Percentiles rank a stretch among this genome's conserved stretches.
Conservation (phyloP, 2,113 vertebrate species). For the Eurystomus gularis region DNA sequence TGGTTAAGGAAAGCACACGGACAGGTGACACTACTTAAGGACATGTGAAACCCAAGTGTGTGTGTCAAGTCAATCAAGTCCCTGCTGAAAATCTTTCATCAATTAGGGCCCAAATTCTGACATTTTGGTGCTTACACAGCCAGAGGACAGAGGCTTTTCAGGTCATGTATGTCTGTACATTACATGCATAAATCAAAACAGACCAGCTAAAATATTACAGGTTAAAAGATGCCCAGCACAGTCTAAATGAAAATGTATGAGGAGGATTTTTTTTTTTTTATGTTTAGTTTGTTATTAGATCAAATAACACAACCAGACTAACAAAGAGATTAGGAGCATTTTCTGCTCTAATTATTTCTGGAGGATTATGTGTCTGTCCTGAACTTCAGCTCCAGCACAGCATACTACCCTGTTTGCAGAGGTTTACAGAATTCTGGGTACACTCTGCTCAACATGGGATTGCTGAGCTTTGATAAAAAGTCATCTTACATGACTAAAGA, state of each 20-base stretch:
- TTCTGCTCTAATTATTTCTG: slow-evolving; percentile 40
- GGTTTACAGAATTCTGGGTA: neutral
- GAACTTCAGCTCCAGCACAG: neutral
- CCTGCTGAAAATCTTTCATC: neutral
- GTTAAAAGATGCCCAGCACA: neutral
- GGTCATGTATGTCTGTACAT: neutral
- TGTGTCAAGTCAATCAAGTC: neutral
- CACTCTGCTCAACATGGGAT: neutral
- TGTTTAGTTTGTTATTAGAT: slow-evolving; percentile 24
- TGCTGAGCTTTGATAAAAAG: neutral
- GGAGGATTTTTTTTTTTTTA: neutral
- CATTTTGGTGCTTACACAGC: neutral
- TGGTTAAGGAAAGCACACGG: neutral
- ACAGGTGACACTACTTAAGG: no score
- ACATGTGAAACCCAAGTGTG: rapidly evolving
- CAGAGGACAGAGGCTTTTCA: neutral
- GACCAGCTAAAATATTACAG: neutral
- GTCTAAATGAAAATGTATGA: neutral
- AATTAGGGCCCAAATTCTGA: neutral
- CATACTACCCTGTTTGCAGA: neutral
- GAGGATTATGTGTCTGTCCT: neutral
- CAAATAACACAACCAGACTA: neutral
- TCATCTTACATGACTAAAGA: neutral
- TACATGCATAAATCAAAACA: neutral
- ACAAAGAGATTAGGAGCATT: slow-evolving; percentile 24